These are phyloP conservation scores for Unio pictorum DNA, from an alignment of 2,888 invertebrate species.

Conservation along the genomic window DNA sequence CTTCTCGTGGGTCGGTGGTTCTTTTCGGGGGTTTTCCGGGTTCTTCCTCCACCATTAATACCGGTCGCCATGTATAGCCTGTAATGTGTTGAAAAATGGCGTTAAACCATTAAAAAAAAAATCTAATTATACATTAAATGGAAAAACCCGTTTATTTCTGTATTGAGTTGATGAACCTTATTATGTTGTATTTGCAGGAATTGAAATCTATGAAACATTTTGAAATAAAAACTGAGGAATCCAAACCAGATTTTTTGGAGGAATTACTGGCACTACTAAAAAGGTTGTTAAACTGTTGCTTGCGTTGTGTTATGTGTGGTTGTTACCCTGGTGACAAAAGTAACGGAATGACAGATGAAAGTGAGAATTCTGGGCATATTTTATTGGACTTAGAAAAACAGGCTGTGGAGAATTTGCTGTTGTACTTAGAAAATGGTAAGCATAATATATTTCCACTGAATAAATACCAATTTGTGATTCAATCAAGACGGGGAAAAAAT, in stretches of 20 bases:
- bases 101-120: too few relatives aligned
- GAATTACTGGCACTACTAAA: conserved; percentile 49
- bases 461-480: too few relatives aligned
- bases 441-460: too few relatives aligned
- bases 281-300: conserved; percentile 48
- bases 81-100: too few relatives aligned
- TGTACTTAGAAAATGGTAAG: conserved; percentile 58
- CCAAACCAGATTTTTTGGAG: conserved; percentile 46
- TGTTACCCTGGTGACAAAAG: conserved; percentile 42
- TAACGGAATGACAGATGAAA: conserved; percentile 26
- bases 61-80: too few relatives aligned
- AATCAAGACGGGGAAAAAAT: too few relatives aligned
- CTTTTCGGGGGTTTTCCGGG: too few relatives aligned
- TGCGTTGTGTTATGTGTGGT: conserved; percentile 59
- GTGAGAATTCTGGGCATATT: conserved; percentile 46
- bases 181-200: conserved; percentile 28
- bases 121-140: too few relatives aligned
- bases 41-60: too few relatives aligned
- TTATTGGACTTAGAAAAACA: conserved; percentile 54
- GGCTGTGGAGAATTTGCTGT: conserved; percentile 56
- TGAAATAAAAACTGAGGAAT: conserved; percentile 48
- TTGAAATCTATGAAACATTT: conserved; percentile 41
- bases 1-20: too few relatives aligned
- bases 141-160: too few relatives aligned
- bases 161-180: background rate